Base-by-base conservation (phyloP, 2,113 vertebrate species). In the Toxotes chatareus region DNA sequence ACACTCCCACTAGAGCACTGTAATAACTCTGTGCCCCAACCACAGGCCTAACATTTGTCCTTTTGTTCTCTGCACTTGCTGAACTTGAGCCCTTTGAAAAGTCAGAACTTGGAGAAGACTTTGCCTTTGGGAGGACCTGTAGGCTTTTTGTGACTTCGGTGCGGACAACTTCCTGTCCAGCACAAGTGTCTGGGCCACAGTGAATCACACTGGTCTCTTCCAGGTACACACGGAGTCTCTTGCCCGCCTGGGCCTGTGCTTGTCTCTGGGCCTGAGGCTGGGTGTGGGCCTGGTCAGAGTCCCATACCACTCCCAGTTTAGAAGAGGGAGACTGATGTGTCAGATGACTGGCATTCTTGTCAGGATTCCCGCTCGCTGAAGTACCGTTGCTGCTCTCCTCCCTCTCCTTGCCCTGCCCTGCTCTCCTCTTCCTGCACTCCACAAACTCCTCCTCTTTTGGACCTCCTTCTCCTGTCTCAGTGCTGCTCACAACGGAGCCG, bases 141-240 rank as follows among this genome's bases (percentile, higher is more conserved):
- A 94, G 40, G 64, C 44, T 91, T 79, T 90, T 85, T 31, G 84
- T 84, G 23, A 92, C 40, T 69, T 44, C 80, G 1, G 86, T 93
- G 47, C 80, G 27, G 23, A 91, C 19, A 7, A 92, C 79, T 76
- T 89, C 80, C 82, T 88, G 55, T 56, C 57, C 75, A 13, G 53
- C 19, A 13, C 51, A 2, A 1, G 19, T 12, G 55, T 89, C 80
- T 13, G 61, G 6, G 11, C 85, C 81, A 1, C 73, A 51, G 1
- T 91, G 83, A 70, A 38, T 86, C 82, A 94, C 89, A 0, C 92
- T 90, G 2, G 92, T 94, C 64, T 94, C 93, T 84, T 95, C 91
- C 82, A 94, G 86, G 83, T 93, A 93, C 56, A 93, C 92, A 31
- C 91, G 91, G 36, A 94, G 88, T 63, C 9, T 91, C 72, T 21